These are phyloP conservation scores for Brachionus paranguensis DNA, from an alignment of 1,140 invertebrate species.

Conservation along the genomic window DNA sequence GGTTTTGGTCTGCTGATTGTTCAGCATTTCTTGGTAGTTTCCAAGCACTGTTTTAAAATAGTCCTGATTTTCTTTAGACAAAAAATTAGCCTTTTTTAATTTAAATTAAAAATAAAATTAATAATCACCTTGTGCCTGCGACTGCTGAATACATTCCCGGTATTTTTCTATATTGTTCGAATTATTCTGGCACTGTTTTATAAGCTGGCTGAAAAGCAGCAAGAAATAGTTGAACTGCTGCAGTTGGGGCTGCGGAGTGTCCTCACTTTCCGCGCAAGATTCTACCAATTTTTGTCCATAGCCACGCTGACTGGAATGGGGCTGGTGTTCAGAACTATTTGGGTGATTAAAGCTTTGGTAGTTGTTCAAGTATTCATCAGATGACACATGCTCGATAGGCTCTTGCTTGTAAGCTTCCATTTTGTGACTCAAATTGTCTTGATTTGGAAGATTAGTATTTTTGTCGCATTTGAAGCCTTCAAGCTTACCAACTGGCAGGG, in stretches of 20 bases:
- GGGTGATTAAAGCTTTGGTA: not conserved
- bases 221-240: not conserved
- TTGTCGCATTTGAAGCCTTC: too few relatives aligned
- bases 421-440: not conserved
- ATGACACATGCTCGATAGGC: not conserved
- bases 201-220: not conserved
- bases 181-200: not conserved
- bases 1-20: not conserved
- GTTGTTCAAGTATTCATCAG: not conserved
- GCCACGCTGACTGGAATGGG: not conserved
- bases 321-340: not conserved
- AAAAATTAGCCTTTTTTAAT: not conserved
- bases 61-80: not conserved
- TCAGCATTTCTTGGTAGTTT: not conserved
- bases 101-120: not conserved
- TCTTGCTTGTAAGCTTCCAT: not conserved
- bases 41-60: not conserved
- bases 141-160: not conserved
- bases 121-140: not conserved
- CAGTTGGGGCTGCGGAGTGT: not conserved
- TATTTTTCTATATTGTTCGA: not conserved
- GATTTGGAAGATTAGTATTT: not conserved
- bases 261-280: not conserved
- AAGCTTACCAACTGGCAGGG: not conserved
- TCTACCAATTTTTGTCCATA: not conserved